Base-by-base conservation (phyloP, 2,113 vertebrate genomes). In the Alexandromys fortis region DNA sequence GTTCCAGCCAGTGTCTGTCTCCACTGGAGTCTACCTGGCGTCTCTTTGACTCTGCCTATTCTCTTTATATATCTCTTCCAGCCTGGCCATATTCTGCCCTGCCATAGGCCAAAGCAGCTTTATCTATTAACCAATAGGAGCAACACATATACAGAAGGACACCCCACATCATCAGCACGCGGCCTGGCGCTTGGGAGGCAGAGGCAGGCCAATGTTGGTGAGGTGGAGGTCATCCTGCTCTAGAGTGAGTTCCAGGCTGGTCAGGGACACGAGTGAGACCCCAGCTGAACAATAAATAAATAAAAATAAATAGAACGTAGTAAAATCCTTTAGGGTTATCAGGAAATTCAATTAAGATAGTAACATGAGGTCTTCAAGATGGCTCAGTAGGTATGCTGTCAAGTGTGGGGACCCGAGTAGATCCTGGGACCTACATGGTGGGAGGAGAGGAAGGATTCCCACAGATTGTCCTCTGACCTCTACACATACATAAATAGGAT, bases 321-420 rank as follows among this genome's bases (percentile, higher is more conserved):
- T 83, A 83, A 65, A 90, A 70, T n/a, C 9, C 91, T 58, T 79
- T 58, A 30, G 38, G 78, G n/a, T 55, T 78, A 45, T 72, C 87
- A 45, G 90, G 61, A 83, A 83, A 83, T 58, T 95, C 68, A 76
- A n/a, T 93, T 87, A 82, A 65, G 42, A 68, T 68, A 70, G 35
- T 65, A 45, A 67, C 19, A 33, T 77, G 52, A 42, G 61, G 26
- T 26, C 45, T 77, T 77, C 42, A 30, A 77, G 42, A 77, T 77
- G 42, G 75, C 45, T 49, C 45, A 49, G 5, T 30, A 16, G 26
- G 75, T 49, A 49, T 14, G 24, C n/a, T n/a, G n/a, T n/a, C 38
- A 86, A 68, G 5, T 30, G 14, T 22, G 63, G 35, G 22, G 83
- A 22, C 83, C 42, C 11, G 82, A 85, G 82, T 45, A 33, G 38